These are phyloP conservation scores for Drosophila affinis DNA, from an alignment of 2,888 invertebrate species.

Conservation along the genomic window DNA sequence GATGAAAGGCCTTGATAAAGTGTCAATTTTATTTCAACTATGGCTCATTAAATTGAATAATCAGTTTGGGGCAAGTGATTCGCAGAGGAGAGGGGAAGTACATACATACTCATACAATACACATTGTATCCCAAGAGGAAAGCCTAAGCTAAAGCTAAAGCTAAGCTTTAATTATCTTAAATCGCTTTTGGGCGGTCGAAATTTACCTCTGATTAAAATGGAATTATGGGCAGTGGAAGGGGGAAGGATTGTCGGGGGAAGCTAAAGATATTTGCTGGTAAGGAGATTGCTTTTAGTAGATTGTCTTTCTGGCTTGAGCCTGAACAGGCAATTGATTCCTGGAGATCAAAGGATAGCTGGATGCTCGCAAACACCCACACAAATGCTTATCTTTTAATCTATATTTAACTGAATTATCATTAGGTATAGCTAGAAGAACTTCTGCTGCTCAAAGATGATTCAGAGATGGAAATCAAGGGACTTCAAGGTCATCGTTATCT, in stretches of 20 bases:
- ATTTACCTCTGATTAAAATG: neutral
- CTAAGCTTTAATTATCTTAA: neutral
- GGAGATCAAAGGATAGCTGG: neutral
- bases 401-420: neutral
- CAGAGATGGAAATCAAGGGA: neutral
- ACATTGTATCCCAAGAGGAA: neutral
- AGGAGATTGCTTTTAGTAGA: neutral
- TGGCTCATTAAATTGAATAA: constrained; percentile 27
- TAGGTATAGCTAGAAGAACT: neutral
- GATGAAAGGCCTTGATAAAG: constrained; percentile 29
- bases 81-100: no score
- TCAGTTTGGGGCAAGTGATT: neutral
- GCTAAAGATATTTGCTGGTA: neutral
- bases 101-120: no score
- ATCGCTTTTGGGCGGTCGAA: neutral
- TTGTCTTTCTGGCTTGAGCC: neutral
- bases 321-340: neutral
- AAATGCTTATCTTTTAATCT: neutral
- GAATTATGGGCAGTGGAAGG: neutral
- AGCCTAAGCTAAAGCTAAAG: no score
- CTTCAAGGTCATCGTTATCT: no score
- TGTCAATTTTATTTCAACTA: constrained; percentile 25
- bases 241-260: no score
- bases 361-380: neutral
- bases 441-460: neutral